phyloP scores from a whole-genome alignment of 30 jellyfish, hydroid and myxozoan genomes.

The Hydra vulgaris region DNA sequence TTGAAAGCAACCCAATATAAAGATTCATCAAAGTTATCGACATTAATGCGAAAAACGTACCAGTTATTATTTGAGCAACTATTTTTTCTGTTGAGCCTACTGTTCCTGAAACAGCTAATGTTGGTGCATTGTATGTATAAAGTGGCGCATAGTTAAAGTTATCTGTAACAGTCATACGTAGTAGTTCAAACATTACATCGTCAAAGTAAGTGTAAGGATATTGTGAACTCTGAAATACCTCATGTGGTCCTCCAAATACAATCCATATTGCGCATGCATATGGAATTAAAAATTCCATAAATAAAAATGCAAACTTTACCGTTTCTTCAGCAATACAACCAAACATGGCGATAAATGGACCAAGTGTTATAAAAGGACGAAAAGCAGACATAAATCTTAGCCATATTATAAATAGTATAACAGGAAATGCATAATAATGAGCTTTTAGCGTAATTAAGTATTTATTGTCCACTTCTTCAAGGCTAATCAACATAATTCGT shows the following conservation, averaged over 20 bases:
- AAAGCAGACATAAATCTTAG: slow-evolving; percentile 91
- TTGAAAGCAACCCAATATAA: slow-evolving; percentile 84
- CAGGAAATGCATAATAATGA: slow-evolving; percentile 39
- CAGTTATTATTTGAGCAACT: slow-evolving; percentile 56
- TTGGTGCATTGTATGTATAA: background rate
- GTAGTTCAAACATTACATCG: slow-evolving; percentile 88
- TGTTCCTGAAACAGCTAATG: slow-evolving; percentile 1
- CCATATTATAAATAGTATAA: slow-evolving; percentile 84
- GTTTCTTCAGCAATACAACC: slow-evolving; percentile 97
- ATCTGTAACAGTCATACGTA: slow-evolving; percentile 92
- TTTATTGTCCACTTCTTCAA: background rate
- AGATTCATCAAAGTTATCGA: slow-evolving; percentile 75
- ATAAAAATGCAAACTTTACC: slow-evolving; percentile 76
- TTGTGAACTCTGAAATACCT: slow-evolving; percentile 15
- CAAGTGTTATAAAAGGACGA: slow-evolving; percentile 92
- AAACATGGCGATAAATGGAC: slow-evolving; percentile 95
- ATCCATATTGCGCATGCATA: slow-evolving; percentile 98
- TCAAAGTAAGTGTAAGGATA: slow-evolving; percentile 61
- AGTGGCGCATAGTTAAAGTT: slow-evolving; percentile 22
- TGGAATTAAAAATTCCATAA: slow-evolving; percentile 88
- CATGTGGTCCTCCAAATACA: slow-evolving; percentile 71
- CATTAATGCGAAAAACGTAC: slow-evolving; percentile 69
- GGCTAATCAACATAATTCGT: slow-evolving; percentile 8
- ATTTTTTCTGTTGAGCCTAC: slow-evolving; percentile 19
- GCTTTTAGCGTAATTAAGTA: background rate